Base-by-base conservation (phyloP, 2,888 invertebrate genomes). In the Caenorhabditis sp. region DNA sequence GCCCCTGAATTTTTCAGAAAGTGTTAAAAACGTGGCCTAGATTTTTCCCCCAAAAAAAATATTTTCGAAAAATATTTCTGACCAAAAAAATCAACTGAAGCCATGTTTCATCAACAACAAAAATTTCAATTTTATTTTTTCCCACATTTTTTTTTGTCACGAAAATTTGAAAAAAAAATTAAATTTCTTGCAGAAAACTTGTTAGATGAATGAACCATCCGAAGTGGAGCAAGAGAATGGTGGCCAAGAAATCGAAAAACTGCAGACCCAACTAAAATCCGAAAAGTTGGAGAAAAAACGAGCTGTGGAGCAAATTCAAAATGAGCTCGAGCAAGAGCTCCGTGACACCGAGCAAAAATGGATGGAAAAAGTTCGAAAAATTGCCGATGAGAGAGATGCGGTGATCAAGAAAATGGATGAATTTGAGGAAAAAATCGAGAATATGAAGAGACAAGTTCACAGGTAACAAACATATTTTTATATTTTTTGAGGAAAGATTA, bases 391-490 rank as follows among this genome's bases (percentile, higher is more conserved):
- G 55, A 60, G 77, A 36, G 79, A 77, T 57, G 63, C 61, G 21
- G 58, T 79, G 26, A 72, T 70, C 23, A 55, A 57, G 19, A 54
- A 62, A 59, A 72, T 75, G 21, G 71, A 76, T 37, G 76, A 77
- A 50, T 68, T 79, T 64, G 81, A 79, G 59, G 81, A 81, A 65
- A 77, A 81, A 61, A 66, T 81, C 12, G 81, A 81, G 36, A 69
- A 67, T 36, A 67, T 79, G 54, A 60, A 72, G 27, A 62, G 76
- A 3, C 77, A 81, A 58, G 74, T 79, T 5, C 77, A 77, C 26
- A 26, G 31, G 31, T 31, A 31, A 31, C 4, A 31, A 31, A 31
- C 4, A 31, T 31, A 31, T 31, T 6, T 31, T 6, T 31, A 31
- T n/a, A n/a, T n/a, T n/a, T n/a, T n/a, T 49, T 66, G 36, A 66